These are phyloP conservation scores for Ondatra zibethicus DNA, from an alignment of 2,113 vertebrate species.

Conservation along the genomic window DNA sequence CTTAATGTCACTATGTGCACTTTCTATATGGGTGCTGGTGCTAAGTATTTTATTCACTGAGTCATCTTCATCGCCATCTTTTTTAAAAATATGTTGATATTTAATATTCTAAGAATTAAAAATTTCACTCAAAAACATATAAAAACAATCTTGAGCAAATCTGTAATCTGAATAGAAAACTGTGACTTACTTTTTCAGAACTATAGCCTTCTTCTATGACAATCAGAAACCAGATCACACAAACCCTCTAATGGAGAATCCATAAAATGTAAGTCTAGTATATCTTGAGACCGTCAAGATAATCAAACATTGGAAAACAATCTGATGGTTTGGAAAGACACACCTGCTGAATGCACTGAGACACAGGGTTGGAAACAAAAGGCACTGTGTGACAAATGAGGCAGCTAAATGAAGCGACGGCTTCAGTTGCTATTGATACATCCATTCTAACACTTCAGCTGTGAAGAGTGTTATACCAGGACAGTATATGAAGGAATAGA, in stretches of 20 bases:
- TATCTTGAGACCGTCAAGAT: background rate
- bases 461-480: background rate
- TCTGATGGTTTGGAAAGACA: background rate
- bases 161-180: background rate
- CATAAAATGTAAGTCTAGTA: background rate
- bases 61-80: accelerated
- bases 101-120: background rate
- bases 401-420: background rate
- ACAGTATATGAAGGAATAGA: background rate
- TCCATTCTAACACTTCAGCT: background rate
- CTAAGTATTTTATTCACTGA: background rate
- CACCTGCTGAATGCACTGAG: background rate
- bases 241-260: background rate
- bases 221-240: background rate
- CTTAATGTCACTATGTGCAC: background rate
- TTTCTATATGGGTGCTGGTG: background rate
- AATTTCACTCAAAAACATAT: background rate
- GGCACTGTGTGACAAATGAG: background rate
- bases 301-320: background rate
- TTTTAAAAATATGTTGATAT: background rate
- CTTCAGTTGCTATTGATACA: background rate
- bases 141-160: background rate
- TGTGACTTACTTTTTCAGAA: background rate
- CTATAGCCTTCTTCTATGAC: background rate
- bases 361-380: background rate